These are phyloP conservation scores for Smithornis capensis DNA, from an alignment of 2,113 vertebrate species.

Conservation along the genomic window DNA sequence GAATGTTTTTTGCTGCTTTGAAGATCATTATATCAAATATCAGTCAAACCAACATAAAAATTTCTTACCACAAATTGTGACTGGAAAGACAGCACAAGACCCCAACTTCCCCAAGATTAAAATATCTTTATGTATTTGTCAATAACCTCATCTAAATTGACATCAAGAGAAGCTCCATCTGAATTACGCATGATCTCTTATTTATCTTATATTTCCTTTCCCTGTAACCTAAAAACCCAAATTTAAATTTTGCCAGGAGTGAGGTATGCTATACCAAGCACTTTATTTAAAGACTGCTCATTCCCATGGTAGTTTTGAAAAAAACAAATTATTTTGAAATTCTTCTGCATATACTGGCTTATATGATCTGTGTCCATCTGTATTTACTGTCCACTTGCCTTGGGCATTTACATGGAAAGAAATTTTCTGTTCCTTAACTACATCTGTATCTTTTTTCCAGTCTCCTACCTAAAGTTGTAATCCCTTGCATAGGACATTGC, in stretches of 20 bases:
- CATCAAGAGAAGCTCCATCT: neutral
- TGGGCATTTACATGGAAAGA: neutral
- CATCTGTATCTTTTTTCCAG: neutral
- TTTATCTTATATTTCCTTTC: neutral
- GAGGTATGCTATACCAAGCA: neutral
- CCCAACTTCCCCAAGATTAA: neutral
- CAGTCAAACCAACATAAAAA: constrained; percentile 38
- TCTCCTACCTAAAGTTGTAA: neutral
- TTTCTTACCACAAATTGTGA: neutral
- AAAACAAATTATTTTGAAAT: neutral
- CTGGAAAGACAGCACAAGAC: neutral
- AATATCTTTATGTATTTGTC: constrained; percentile 2
- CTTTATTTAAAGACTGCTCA: neutral
- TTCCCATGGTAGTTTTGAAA: neutral
- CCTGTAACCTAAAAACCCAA: neutral
- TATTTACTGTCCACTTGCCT: neutral
- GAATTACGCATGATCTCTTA: neutral
- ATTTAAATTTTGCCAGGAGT: constrained; percentile 1
- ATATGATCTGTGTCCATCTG: neutral
- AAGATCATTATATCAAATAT: constrained; percentile 54
- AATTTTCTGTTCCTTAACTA: neutral
- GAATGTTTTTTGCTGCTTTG: neutral
- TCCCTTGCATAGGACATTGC: neutral
- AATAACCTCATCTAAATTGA: neutral
- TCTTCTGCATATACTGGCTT: neutral